A percentile compares a stretch with the other conserved stretches of the same genome.
Conservation (phyloP, 1,140 invertebrate species). For the Bombus superbus region DNA sequence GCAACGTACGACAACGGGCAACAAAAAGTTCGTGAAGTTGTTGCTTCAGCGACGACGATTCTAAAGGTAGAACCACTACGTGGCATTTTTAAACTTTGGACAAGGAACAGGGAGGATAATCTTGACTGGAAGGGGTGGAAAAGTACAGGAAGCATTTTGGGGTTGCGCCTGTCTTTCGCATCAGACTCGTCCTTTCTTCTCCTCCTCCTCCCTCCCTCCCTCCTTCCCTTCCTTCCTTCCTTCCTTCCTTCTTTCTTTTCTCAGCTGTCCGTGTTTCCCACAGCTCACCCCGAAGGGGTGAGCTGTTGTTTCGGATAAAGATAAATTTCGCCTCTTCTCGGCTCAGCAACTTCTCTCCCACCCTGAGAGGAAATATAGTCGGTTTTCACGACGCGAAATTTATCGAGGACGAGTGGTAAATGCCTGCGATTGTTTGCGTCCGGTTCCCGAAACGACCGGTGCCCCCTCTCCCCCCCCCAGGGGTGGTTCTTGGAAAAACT, state of each 20-base stretch:
- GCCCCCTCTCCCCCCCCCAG: background rate
- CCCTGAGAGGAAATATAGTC: conserved; percentile 41
- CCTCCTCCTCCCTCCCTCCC: conserved; percentile 10
- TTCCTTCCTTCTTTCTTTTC: conserved; percentile 31
- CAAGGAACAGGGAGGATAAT: conserved; percentile 56
- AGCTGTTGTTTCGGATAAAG: conserved; percentile 66
- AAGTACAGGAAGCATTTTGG: conserved; percentile 8
- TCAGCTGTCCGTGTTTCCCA: conserved; percentile 77
- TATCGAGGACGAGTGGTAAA: conserved; percentile 62
- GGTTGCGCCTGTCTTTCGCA: conserved; percentile 27
- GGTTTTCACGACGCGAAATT: conserved; percentile 64
- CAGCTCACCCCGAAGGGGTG: conserved; percentile 74
- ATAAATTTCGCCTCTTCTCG: conserved; percentile 52
- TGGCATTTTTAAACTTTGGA: background rate
- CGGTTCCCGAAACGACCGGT: conserved; percentile 63
- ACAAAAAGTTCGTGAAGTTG: background rate
- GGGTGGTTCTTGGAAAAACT: conserved; percentile 38
- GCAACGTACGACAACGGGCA: background rate
- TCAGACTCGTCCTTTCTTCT: conserved; percentile 29
- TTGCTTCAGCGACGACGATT: background rate
- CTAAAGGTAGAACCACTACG: background rate
- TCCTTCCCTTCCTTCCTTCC: conserved; percentile 44
- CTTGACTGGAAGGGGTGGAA: conserved; percentile 43
- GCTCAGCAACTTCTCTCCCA: conserved; percentile 24
- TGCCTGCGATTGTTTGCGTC: conserved; percentile 59